phyloP scores from a whole-genome alignment of 2,797 vertebrate genomes.

The Petrocephalus sullivani region DNA sequence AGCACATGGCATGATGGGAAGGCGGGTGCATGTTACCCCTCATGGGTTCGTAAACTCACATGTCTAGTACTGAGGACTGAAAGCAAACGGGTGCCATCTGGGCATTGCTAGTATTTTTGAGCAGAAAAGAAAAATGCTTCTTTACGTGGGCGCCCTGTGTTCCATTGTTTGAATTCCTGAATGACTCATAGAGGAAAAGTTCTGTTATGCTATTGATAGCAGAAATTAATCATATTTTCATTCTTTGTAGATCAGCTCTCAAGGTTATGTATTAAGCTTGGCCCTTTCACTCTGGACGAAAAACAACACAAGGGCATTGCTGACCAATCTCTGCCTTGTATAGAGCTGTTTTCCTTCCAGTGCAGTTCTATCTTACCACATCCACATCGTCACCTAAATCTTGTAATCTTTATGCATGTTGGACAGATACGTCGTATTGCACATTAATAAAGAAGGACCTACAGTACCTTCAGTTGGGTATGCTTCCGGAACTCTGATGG shows the following conservation, averaged over 20 bases:
- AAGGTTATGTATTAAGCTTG: conserved; percentile 39
- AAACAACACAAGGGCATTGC: conserved; percentile 26
- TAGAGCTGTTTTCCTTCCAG: neutral
- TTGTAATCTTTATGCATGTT: neutral
- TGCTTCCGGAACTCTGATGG: neutral
- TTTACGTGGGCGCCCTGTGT: conserved; percentile 30
- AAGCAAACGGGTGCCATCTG: conserved; percentile 10
- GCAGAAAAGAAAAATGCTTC: conserved; percentile 24
- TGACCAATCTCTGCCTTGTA: neutral
- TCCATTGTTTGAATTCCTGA: conserved; percentile 55
- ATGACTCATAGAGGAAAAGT: conserved; percentile 56
- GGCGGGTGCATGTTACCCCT: neutral
- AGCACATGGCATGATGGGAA: neutral
- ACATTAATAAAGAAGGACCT: neutral
- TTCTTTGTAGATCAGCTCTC: conserved; percentile 43
- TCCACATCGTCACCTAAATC: neutral
- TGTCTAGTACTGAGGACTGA: neutral
- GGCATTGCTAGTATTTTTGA: conserved; percentile 26
- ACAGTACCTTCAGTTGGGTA: neutral
- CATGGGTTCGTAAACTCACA: neutral
- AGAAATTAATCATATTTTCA: conserved; percentile 51
- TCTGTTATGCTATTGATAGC: conserved; percentile 48
- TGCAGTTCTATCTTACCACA: neutral
- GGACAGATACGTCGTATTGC: neutral
- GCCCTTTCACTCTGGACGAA: conserved; percentile 8